A percentile compares a stretch with the other conserved stretches of the same genome.
phyloP scores from a whole-genome alignment of 2,797 vertebrate species.

The Sebastes umbrosus region DNA sequence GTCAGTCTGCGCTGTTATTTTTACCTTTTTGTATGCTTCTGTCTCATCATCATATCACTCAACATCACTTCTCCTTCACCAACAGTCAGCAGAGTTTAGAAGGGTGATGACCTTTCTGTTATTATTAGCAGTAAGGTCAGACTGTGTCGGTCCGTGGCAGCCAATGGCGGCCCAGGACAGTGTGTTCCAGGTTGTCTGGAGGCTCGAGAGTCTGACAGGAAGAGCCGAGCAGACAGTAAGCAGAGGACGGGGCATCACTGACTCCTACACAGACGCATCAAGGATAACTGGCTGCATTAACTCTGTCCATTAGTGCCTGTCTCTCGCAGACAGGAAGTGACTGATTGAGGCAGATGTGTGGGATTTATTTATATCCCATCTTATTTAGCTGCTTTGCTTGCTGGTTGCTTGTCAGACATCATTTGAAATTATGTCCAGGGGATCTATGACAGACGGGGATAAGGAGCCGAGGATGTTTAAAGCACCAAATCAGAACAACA shows the following conservation, averaged over 20 bases:
- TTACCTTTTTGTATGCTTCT: not conserved
- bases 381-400: slow-evolving; percentile 42
- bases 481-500: not conserved
- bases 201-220: slow-evolving; percentile 39
- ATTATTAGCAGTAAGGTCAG: slow-evolving; percentile 64
- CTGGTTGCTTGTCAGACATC: slow-evolving; percentile 30
- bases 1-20: not conserved
- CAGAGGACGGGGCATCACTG: slow-evolving; percentile 29
- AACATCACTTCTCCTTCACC: slow-evolving; percentile 9
- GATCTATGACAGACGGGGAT: slow-evolving; percentile 26
- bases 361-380: slow-evolving; percentile 56
- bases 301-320: slow-evolving; percentile 61
- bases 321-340: slow-evolving; percentile 63
- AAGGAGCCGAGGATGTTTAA: not conserved
- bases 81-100: slow-evolving; percentile 14
- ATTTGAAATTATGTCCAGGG: slow-evolving; percentile 32
- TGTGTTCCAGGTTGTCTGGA: slow-evolving; percentile 48
- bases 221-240: slow-evolving; percentile 32
- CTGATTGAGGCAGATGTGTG: slow-evolving; percentile 55
- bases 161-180: slow-evolving; percentile 8
- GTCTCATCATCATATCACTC: not conserved
- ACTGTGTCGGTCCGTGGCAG: slow-evolving; percentile 12
- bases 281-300: slow-evolving; percentile 61
- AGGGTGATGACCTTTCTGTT: slow-evolving; percentile 21
- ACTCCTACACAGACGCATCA: slow-evolving; percentile 57